Evolutionary conservation across 2,888 invertebrate genomes (phyloP), one percentile per base, ranked within the genome.

Genomic region (Lithodes maja): DNA sequence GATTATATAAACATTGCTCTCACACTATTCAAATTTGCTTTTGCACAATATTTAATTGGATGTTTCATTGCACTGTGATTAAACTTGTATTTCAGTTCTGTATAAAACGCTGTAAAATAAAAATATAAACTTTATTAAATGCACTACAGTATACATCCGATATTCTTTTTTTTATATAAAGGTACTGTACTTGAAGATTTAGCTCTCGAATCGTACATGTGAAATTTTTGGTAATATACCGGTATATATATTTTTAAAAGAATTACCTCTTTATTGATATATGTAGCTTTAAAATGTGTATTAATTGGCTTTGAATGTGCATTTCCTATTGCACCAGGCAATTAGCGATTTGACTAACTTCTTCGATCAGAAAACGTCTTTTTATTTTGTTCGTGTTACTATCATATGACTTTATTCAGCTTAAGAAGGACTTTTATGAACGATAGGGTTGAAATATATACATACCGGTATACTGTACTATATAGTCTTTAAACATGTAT

Each of bases 261-360:
- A 71, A n/a, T 71, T 17, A 71, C n/a, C 71, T 17, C 17, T 12
- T 71, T n/a, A n/a, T 71, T 71, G n/a, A 71, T 71, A 17, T 71
- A n/a, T 12, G n/a, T 71, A 71, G 71, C 12, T 12, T 71, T 71
- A n/a, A n/a, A n/a, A 71, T 71, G 17, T n/a, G 71, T 5, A n/a
- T 71, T 71, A 71, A 71, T 71, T 71, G 71, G 71, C 71, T 71
- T 71, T 71, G 71, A n/a, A 12, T 71, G n/a, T 71, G 12, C 71
- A 71, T 71, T 33, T 33, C 33, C 33, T 33, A 33, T 33, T 33
- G 33, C 33, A 33, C 33, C 33, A 33, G 33, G 33, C 33, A 33
- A 33, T 33, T 33, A 33, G 33, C 33, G 33, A 33, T 33, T 33
- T 33, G 33, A 33, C 33, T 33, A 33, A 33, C 68, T 61, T 61